Percentiles rank a stretch among this genome's conserved stretches.
Evolutionary conservation across 2,113 vertebrate genomes (phyloP).

Genomic region (Eulemur macaco): DNA sequence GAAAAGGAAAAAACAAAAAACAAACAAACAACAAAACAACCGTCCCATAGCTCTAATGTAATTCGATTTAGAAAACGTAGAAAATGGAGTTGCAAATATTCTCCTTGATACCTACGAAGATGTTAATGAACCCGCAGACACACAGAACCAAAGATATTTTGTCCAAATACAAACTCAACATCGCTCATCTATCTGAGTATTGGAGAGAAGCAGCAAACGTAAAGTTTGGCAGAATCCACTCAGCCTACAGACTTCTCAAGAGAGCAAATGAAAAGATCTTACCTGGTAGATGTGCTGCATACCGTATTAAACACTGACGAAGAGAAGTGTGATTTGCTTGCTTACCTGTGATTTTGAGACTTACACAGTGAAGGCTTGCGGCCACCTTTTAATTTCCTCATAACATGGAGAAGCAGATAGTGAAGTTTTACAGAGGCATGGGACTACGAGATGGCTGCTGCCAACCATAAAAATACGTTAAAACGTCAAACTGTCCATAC

Average conservation of each 20-base stretch:
- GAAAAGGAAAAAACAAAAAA: too few species aligned
- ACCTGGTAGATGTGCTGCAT: background rate
- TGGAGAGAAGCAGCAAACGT: too few species aligned
- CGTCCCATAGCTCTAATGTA: background rate
- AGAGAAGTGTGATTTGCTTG: background rate
- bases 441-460: background rate
- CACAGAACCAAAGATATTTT: too few species aligned
- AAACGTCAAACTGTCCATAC: background rate
- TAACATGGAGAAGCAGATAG: background rate
- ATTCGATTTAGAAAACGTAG: background rate
- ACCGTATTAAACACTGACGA: background rate
- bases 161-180: background rate
- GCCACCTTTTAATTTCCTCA: background rate
- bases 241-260: background rate
- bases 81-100: background rate
- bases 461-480: background rate
- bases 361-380: background rate
- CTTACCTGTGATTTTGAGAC: background rate
- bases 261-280: background rate
- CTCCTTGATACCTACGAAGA: background rate
- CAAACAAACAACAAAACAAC: too few species aligned
- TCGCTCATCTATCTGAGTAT: background rate
- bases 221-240: background rate
- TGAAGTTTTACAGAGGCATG: background rate
- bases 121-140: too few species aligned